A percentile compares a stretch with the other conserved stretches of the same genome.
Conservation (phyloP, 2,113 vertebrate species). For the Narcine bancroftii region DNA sequence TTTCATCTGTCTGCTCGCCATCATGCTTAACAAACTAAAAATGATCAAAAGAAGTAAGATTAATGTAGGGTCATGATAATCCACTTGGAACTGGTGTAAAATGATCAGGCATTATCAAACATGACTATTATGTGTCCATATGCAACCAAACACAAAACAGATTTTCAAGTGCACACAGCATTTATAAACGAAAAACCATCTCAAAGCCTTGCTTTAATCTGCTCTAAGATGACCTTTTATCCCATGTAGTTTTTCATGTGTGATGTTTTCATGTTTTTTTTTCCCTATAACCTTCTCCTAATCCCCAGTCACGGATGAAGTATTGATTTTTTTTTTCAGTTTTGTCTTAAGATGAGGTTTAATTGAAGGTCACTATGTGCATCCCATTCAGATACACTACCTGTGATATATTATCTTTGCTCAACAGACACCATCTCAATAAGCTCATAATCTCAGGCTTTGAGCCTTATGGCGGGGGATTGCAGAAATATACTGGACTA, state of each 20-base stretch:
- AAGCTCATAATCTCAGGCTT: conserved; percentile 47
- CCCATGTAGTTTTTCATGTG: not conserved
- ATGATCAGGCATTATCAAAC: not conserved
- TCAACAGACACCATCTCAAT: conserved; percentile 48
- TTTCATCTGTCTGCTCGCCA: too few species aligned
- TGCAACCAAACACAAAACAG: not conserved
- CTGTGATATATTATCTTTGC: conserved; percentile 44
- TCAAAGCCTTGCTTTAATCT: not conserved
- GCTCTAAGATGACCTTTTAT: not conserved
- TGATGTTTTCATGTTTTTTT: not conserved
- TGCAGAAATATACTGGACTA: conserved; percentile 30
- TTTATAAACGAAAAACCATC: not conserved
- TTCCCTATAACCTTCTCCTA: not conserved
- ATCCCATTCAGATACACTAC: conserved; percentile 62
- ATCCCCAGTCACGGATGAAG: conserved; percentile 57
- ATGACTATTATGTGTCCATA: not conserved
- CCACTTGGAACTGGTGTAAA: not conserved
- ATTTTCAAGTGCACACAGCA: not conserved
- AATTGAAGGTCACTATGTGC: conserved; percentile 84
- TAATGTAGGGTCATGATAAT: not conserved
- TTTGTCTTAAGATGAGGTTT: conserved; percentile 79
- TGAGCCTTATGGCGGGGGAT: conserved; percentile 43
- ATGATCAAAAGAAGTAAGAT: not conserved
- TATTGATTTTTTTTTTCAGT: conserved; percentile 77
- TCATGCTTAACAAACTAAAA: not conserved